These are phyloP conservation scores for Phortica variegata DNA, from an alignment of 1,140 invertebrate genomes.

Conservation along the genomic window DNA sequence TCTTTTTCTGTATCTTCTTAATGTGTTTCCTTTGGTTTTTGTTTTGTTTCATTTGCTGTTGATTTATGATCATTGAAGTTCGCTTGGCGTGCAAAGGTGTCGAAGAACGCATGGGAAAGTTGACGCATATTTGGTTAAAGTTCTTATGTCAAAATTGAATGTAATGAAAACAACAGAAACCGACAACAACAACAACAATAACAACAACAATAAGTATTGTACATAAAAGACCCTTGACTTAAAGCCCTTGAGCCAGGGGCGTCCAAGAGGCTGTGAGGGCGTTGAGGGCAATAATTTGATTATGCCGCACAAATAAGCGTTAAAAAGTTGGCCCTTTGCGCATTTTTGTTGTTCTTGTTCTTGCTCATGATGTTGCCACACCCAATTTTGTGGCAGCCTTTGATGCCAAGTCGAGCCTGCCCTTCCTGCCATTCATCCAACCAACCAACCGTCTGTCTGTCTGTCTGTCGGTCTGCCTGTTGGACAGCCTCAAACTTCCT, in stretches of 20 bases:
- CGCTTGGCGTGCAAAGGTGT: slow-evolving; percentile 39
- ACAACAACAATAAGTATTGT: background rate
- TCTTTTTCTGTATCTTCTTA: slow-evolving; percentile 12
- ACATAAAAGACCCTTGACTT: slow-evolving; percentile 6
- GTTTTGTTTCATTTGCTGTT: slow-evolving; percentile 41
- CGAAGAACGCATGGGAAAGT: slow-evolving; percentile 46
- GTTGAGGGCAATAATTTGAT: slow-evolving; percentile 47
- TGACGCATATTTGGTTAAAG: too few relatives aligned
- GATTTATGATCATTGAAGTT: slow-evolving; percentile 38
- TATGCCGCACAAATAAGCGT: slow-evolving; percentile 55
- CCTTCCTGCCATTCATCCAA: too few relatives aligned
- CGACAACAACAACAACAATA: background rate
- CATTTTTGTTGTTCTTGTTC: too few relatives aligned
- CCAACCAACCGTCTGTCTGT: too few relatives aligned
- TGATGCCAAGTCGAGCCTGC: too few relatives aligned
- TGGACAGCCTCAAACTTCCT: too few relatives aligned
- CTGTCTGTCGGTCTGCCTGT: too few relatives aligned
- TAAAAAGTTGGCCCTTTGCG: slow-evolving; percentile 36
- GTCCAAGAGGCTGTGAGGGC: too few relatives aligned
- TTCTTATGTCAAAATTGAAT: slow-evolving; percentile 11
- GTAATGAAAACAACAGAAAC: slow-evolving; percentile 19
- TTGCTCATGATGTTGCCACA: too few relatives aligned
- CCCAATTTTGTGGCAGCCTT: too few relatives aligned
- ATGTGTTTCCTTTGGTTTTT: slow-evolving; percentile 25
- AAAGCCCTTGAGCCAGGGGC: background rate